Base-by-base conservation (phyloP, 2,888 invertebrate genomes). In the Leucozona laternaria region DNA sequence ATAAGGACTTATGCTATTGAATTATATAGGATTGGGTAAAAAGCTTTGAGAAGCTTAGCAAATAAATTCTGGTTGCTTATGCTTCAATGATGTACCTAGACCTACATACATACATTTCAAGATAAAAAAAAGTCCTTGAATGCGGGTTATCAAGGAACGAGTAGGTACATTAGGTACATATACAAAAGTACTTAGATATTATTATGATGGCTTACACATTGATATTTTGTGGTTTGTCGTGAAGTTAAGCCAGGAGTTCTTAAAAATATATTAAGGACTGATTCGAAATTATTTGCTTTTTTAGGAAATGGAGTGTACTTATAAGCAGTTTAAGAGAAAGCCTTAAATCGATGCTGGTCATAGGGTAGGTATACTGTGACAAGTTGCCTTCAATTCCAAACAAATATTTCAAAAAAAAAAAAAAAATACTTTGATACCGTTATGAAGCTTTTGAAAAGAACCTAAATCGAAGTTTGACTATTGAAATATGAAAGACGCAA, bases 1-100 rank as follows among this genome's bases (percentile, higher is more conserved):
- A 58, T 34, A 58, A 20, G 37, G 37, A 58, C 34, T 20, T 58
- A 20, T 58, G 34, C 34, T 37, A 58, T 37, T 57, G 57, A 57
- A 31, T 57, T 57, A 58, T 28, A 8, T 45, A 17, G 34, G 20
- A 37, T 20, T 37, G 34, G 37, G 20, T 58, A 20, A 20, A 58
- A 20, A 22, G 34, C 58, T 37, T 20, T 37, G 10, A 37, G 20
- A 20, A 31, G 57, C 31, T 17, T 57, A 40, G 17, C 11, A 31
- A 57, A 20, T 58, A 10, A 37, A 37, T 13, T 20, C 58, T 15
- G 20, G 58, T 58, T 58, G 58, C 20, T 58, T 57, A 17, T n/a
- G 8, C 7, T 55, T 55, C 10, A 55, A 8, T 28, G 28, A 8
- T 28, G 28, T 28, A 3, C 25, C 25, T 25, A 28, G 4, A 1